Base-by-base conservation (phyloP, 2,888 invertebrate species). In the Eupithecia exiguata region DNA sequence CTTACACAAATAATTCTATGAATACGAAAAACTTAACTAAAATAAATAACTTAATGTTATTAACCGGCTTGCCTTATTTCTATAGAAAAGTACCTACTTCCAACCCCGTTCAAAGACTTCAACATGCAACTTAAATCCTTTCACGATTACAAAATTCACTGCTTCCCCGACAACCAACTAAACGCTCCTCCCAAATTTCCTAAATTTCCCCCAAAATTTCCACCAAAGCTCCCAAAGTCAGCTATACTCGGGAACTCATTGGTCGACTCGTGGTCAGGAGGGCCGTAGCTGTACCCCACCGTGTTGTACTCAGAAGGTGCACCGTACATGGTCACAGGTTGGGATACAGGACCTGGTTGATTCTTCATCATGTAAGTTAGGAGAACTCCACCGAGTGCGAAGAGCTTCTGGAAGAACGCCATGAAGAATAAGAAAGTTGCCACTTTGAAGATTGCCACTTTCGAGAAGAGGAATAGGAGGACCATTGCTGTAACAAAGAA, bases 371-470 rank as follows among this genome's bases (percentile, higher is more conserved):
- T 88, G 78, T 90, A 88, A 73, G 88, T 91, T n/a, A 94, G 83
- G 10, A 92, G 74, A 0, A 93, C 62, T 0, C 92, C 93, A 0
- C 87, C 90, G 5, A 92, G 74, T 67, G 88, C 87, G 82, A 92
- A 91, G 16, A 94, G 80, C 79, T 93, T 94, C 77, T 94, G 94
- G 86, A 94, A 94, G 81, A 93, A 86, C 1, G 90, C 88, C 84
- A 92, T 87, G 84, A 92, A 88, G 78, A 89, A 84, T 79, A 92
- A 88, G 70, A 90, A 89, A 0, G 93, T 88, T 0, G 88, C 89
- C 0, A 91, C 86, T 73, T 94, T 94, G 77, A 91, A 84, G 36
- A 94, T 82, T 0, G 90, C 91, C 36, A 94, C 84, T 77, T 94
- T 94, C 6, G 92, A 88, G 25, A 93, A 79, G 0, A 91, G 83